Evolutionary conservation across 2,888 invertebrate genomes (phyloP).

Genomic region (Campoplex nolae): DNA sequence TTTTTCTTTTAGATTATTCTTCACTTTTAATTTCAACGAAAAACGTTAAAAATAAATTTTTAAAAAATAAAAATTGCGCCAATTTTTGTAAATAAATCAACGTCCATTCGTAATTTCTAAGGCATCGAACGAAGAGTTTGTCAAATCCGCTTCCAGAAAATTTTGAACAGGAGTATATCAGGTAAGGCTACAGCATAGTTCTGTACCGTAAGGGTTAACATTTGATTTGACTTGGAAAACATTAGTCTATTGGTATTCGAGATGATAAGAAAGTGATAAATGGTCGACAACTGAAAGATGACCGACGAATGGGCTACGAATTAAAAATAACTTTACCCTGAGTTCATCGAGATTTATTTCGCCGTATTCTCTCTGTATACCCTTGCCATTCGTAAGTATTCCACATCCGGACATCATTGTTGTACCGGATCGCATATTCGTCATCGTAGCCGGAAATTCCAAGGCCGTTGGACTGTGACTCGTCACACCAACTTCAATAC

Average conservation of each 20-base stretch:
- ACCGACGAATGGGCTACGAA: neutral
- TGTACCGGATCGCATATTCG: conserved; percentile 95
- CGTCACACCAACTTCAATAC: conserved; percentile 97
- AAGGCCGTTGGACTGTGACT: conserved; percentile 95
- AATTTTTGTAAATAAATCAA: too few relatives aligned
- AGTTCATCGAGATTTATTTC: conserved; percentile 97
- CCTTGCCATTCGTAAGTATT: conserved; percentile 97
- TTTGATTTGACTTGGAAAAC: neutral
- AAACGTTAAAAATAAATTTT: too few relatives aligned
- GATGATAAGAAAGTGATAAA: neutral
- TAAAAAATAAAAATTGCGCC: too few relatives aligned
- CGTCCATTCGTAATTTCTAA: too few relatives aligned
- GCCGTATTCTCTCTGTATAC: conserved; percentile 96
- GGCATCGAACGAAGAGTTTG: too few relatives aligned
- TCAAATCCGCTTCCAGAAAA: too few relatives aligned
- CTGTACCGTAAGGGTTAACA: too few relatives aligned
- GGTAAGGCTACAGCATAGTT: too few relatives aligned
- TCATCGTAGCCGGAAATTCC: conserved; percentile 98
- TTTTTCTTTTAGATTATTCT: too few relatives aligned
- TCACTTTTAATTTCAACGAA: too few relatives aligned
- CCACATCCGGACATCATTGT: conserved; percentile 99
- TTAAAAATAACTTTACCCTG: conserved; percentile 80
- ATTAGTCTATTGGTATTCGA: neutral
- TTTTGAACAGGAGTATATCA: too few relatives aligned
- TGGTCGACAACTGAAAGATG: neutral